Conservation (phyloP, 2,797 vertebrate species). For the Nyctalus aviator region DNA sequence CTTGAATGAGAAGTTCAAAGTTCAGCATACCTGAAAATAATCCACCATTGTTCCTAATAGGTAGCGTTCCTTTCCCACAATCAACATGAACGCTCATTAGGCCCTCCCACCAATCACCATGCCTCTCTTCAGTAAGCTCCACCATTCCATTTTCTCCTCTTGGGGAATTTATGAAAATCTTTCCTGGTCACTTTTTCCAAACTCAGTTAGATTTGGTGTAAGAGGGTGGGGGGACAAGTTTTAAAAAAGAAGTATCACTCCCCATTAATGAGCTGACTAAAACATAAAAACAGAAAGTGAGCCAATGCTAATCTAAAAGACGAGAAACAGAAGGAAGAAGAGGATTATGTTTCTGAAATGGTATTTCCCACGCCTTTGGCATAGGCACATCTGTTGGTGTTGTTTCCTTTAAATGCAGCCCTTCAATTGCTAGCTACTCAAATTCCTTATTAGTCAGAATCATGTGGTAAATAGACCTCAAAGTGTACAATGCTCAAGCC, state of each 20-base stretch:
- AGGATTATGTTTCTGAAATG: not conserved
- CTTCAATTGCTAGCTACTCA: not conserved
- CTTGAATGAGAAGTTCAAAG: constrained; percentile 3
- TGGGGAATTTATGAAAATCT: not conserved
- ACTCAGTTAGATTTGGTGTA: not conserved
- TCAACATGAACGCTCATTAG: not conserved
- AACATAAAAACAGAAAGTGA: not conserved
- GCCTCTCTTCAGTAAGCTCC: not conserved
- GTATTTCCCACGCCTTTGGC: not conserved
- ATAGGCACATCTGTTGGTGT: not conserved
- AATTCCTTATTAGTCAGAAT: fast-evolving
- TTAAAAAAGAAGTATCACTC: constrained; percentile 2
- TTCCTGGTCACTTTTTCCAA: not conserved
- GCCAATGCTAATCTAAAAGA: not conserved
- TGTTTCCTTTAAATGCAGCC: constrained; percentile 7
- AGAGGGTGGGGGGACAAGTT: not conserved
- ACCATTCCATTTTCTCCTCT: not conserved
- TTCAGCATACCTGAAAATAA: not conserved
- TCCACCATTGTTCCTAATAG: too few species aligned
- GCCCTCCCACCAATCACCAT: not conserved
- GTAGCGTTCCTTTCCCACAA: not conserved
- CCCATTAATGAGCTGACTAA: not conserved
- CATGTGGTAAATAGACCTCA: not conserved
- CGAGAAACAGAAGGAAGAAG: not conserved
- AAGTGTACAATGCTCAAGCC: not conserved